Evolutionary conservation across 2,797 vertebrate species (phyloP).

Genomic region (Prionace glauca): DNA sequence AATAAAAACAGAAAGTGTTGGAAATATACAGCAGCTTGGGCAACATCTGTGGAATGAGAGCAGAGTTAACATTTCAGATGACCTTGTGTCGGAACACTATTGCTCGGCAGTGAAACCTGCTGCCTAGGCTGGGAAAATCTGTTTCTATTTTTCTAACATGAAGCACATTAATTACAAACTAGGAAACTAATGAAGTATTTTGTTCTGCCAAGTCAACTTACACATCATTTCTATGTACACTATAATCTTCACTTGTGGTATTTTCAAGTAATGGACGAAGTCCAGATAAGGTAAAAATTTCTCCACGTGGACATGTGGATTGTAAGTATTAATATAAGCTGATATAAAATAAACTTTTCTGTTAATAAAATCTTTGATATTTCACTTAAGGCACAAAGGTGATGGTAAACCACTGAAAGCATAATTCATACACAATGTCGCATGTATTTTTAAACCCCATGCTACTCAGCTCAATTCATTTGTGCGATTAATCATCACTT

Average conservation of each 20-base stretch:
- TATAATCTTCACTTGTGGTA: not conserved
- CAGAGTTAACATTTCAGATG: not conserved
- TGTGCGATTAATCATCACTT: not conserved
- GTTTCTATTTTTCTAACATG: not conserved
- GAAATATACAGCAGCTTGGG: not conserved
- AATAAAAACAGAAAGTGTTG: not conserved
- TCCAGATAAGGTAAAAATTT: not conserved
- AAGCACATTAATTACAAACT: not conserved
- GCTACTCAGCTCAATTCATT: not conserved
- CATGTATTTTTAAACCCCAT: not conserved
- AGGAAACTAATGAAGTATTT: not conserved
- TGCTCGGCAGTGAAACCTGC: not conserved
- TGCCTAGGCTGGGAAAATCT: not conserved
- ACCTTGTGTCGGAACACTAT: not conserved
- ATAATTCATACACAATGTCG: not conserved
- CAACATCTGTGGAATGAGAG: not conserved
- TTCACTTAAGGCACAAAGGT: not conserved
- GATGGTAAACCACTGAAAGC: not conserved
- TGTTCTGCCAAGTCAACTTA: not conserved
- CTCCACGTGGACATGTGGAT: not conserved
- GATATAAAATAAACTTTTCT: conserved; percentile 4
- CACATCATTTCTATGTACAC: not conserved
- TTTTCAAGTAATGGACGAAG: not conserved
- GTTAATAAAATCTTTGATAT: not conserved
- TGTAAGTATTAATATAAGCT: not conserved